A percentile compares a stretch with the other conserved stretches of the same genome.
Evolutionary conservation across 2,888 invertebrate genomes (phyloP).

Genomic region (Patella caerulea): DNA sequence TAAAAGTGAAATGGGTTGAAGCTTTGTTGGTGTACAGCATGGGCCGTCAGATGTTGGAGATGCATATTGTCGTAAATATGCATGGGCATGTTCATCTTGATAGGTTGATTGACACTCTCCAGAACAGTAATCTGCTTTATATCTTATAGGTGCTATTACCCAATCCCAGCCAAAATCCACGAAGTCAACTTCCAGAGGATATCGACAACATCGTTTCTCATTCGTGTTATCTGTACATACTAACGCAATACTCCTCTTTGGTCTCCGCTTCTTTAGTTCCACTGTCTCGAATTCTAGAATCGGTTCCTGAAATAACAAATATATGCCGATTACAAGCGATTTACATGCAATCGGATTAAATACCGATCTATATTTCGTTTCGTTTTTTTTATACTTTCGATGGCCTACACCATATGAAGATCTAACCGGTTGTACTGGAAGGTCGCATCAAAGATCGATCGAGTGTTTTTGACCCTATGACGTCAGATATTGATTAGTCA

Average conservation of each 20-base stretch:
- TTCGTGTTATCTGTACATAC: constrained; percentile 87
- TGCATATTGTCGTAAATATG: constrained; percentile 84
- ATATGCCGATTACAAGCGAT: background rate
- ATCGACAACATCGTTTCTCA: constrained; percentile 92
- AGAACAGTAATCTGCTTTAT: constrained; percentile 95
- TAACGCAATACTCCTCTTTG: constrained; percentile 84
- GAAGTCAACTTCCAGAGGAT: constrained; percentile 93
- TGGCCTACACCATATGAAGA: no score
- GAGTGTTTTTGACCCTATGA: no score
- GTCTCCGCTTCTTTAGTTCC: constrained; percentile 51
- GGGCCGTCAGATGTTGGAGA: constrained; percentile 79
- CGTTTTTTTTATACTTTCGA: no score
- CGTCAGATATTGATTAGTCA: no score
- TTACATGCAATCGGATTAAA: background rate
- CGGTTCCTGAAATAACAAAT: constrained; percentile 50
- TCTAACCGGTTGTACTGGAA: no score
- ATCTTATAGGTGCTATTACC: constrained; percentile 95
- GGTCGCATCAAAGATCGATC: no score
- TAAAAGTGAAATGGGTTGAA: constrained; percentile 87
- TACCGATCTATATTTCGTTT: background rate
- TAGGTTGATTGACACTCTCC: constrained; percentile 94
- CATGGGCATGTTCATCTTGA: constrained; percentile 88
- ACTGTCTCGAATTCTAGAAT: constrained; percentile 55
- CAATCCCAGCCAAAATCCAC: constrained; percentile 97
- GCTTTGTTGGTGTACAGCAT: constrained; percentile 91